Conservation (phyloP, 2,888 invertebrate species). For the Ferrisia virgata region DNA sequence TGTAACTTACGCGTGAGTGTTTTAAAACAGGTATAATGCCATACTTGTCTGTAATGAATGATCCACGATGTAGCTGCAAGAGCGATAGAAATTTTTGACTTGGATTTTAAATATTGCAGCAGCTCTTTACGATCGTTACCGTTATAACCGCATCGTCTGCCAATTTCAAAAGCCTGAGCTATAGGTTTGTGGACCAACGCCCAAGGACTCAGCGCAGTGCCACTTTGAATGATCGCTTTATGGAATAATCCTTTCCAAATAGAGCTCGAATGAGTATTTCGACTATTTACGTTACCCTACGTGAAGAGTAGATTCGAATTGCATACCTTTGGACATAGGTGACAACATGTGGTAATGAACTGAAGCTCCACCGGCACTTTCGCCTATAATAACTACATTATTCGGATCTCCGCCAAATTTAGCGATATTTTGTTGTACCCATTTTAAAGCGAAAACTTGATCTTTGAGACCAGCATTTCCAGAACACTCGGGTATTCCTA, state of each 20-base stretch:
- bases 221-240: slow-evolving; percentile 50
- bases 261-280: background rate
- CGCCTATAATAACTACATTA: slow-evolving; percentile 56
- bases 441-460: slow-evolving; percentile 59
- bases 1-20: background rate
- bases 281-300: background rate
- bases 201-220: slow-evolving; percentile 49
- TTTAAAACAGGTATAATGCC: background rate
- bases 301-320: too few relatives aligned
- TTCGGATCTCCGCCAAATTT: slow-evolving; percentile 61
- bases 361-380: slow-evolving; percentile 47
- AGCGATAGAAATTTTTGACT: slow-evolving; percentile 47
- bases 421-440: slow-evolving; percentile 60
- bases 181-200: slow-evolving; percentile 45
- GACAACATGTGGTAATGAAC: slow-evolving; percentile 45
- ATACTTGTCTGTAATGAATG: background rate
- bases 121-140: slow-evolving; percentile 46
- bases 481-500: slow-evolving; percentile 47
- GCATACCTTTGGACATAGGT: slow-evolving; percentile 40
- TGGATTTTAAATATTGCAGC: slow-evolving; percentile 46
- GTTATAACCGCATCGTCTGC: slow-evolving; percentile 47
- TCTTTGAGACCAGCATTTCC: slow-evolving; percentile 58
- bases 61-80: slow-evolving; percentile 12
- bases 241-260: slow-evolving; percentile 49
- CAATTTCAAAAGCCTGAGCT: slow-evolving; percentile 47